A percentile compares a stretch with the other conserved stretches of the same genome.
Evolutionary conservation across 2,888 invertebrate genomes (phyloP).

Genomic region (Thecophora atra): DNA sequence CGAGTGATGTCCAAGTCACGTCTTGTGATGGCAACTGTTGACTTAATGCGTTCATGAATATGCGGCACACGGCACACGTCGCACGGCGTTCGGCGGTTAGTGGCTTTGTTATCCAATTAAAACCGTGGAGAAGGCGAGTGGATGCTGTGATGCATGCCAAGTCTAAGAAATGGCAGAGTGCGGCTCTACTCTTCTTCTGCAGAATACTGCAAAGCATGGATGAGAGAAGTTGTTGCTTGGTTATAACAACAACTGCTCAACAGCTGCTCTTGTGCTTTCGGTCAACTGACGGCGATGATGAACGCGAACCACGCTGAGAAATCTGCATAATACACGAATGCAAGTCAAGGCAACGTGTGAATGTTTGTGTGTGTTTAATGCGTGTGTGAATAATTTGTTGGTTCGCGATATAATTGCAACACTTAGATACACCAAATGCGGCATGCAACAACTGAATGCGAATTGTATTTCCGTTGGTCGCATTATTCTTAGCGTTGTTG

Average conservation of each 20-base stretch:
- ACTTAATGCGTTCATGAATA: too few species aligned
- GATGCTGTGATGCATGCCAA: too few species aligned
- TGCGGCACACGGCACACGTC: too few species aligned
- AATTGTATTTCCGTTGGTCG: constrained; percentile 2
- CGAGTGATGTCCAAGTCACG: too few species aligned
- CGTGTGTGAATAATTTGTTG: neutral
- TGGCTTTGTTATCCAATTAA: too few species aligned
- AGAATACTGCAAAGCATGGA: too few species aligned
- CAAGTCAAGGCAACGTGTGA: neutral
- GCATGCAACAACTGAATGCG: constrained; percentile 18
- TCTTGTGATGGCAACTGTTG: too few species aligned
- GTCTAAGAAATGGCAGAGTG: too few species aligned
- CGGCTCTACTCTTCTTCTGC: too few species aligned
- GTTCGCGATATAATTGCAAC: neutral
- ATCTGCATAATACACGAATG: neutral
- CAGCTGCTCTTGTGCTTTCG: neutral
- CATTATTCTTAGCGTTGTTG: neutral
- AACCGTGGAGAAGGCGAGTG: too few species aligned
- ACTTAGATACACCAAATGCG: constrained; percentile 1
- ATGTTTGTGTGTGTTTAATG: neutral
- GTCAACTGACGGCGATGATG: neutral
- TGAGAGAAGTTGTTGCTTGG: neutral
- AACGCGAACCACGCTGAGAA: neutral
- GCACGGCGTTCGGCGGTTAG: too few species aligned
- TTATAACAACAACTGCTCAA: neutral